These are phyloP conservation scores for Haliclystus octoradiatus DNA, from an alignment of 30 jellyfish, hydroid and myxozoan genomes.

Conservation along the genomic window DNA sequence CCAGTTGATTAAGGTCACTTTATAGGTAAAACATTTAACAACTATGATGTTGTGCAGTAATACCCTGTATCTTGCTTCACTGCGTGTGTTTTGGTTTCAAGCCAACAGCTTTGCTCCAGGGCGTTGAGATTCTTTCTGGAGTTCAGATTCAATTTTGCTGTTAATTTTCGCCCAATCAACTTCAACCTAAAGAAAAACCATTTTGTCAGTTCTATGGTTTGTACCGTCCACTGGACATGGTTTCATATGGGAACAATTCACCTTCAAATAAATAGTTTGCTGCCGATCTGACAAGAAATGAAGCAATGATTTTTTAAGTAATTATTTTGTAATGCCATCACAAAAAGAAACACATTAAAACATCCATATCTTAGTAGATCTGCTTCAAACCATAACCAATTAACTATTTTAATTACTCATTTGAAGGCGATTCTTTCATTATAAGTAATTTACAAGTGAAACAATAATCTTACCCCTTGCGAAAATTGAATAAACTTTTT, in stretches of 20 bases:
- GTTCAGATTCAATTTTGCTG: constrained; percentile 87
- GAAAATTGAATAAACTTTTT: constrained; percentile 79
- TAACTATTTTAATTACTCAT: too few relatives aligned
- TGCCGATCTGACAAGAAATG: too few relatives aligned
- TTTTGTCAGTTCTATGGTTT: background rate
- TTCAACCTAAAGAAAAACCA: constrained; percentile 53
- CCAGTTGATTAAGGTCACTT: too few relatives aligned
- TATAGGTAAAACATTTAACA: too few relatives aligned
- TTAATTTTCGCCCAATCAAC: constrained; percentile 96
- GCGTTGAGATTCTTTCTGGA: constrained; percentile 88
- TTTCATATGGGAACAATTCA: too few relatives aligned
- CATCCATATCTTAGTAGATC: background rate
- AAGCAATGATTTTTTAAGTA: too few relatives aligned
- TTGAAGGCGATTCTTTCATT: background rate
- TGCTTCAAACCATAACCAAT: background rate
- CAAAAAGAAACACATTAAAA: background rate
- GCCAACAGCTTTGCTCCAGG: background rate
- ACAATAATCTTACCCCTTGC: constrained; percentile 68
- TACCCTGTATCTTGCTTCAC: too few relatives aligned
- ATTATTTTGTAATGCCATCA: too few relatives aligned
- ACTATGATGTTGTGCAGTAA: too few relatives aligned
- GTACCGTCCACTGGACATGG: background rate
- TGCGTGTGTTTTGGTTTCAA: too few relatives aligned
- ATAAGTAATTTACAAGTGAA: background rate
- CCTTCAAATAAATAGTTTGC: too few relatives aligned